Conservation (phyloP, 2,113 vertebrate genomes). For the Dipodomys spectabilis region DNA sequence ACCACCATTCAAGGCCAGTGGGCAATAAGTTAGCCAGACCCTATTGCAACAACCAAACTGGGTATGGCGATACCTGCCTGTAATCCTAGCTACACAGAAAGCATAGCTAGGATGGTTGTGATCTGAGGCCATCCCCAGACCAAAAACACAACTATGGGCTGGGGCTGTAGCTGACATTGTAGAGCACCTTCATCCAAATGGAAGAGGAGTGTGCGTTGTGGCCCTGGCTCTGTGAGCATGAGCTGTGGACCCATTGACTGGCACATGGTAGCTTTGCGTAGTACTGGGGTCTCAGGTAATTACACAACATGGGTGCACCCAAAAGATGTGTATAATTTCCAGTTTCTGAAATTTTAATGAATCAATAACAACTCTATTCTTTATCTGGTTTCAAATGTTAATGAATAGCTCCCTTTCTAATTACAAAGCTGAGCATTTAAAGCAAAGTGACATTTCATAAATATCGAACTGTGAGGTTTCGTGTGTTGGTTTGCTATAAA, state of each 20-base stretch:
- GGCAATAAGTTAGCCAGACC: no score
- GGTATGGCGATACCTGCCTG: no score
- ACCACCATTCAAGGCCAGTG: no score
- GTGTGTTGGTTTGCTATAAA: slow-evolving; percentile 86
- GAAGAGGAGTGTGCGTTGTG: neutral
- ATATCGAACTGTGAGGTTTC: slow-evolving; percentile 87
- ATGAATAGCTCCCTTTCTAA: slow-evolving; percentile 87
- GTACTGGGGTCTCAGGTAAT: slow-evolving; percentile 8
- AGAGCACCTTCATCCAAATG: no score
- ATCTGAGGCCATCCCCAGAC: no score
- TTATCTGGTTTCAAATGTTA: slow-evolving; percentile 80
- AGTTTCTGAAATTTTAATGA: slow-evolving; percentile 74
- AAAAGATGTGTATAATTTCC: slow-evolving; percentile 70
- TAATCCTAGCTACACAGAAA: no score
- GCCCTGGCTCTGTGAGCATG: neutral
- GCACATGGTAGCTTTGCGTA: neutral
- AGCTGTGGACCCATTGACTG: neutral
- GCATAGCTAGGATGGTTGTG: no score
- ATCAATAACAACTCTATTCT: slow-evolving; percentile 78
- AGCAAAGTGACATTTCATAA: slow-evolving; percentile 88
- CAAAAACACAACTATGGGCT: no score
- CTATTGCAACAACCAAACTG: no score
- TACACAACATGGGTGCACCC: slow-evolving; percentile 49
- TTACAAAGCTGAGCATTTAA: slow-evolving; percentile 88
- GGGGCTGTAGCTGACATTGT: no score